Conservation (phyloP, 1,140 invertebrate species). For the Trichomalopsis sarcophagae region DNA sequence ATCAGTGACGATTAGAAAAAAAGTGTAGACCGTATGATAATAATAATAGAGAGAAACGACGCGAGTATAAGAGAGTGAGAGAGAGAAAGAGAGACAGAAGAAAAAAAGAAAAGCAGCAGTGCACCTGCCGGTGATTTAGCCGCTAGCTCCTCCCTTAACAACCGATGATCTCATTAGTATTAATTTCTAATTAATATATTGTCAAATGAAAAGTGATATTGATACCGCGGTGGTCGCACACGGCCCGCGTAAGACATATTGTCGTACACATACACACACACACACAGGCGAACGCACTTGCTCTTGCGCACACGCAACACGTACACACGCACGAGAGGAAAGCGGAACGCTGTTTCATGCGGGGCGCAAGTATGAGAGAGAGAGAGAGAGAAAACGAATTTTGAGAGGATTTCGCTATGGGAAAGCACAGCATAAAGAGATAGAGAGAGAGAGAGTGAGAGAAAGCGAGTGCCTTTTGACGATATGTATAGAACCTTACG, state of each 20-base stretch:
- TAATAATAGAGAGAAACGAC: not conserved
- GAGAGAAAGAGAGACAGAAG: not conserved
- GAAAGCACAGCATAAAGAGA: not conserved
- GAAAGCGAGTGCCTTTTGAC: slow-evolving; percentile 4
- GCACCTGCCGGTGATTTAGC: slow-evolving; percentile 53
- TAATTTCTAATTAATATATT: slow-evolving; percentile 57
- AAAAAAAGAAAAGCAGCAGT: not conserved
- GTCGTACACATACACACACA: not conserved
- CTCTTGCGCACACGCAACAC: not conserved
- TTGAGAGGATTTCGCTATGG: not conserved
- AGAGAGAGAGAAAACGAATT: slow-evolving; percentile 13
- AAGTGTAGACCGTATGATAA: not conserved
- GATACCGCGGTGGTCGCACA: slow-evolving; percentile 29
- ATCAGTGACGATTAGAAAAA: not conserved
- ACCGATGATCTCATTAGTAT: slow-evolving; percentile 68
- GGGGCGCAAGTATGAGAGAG: slow-evolving; percentile 12
- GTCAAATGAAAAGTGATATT: slow-evolving; percentile 48
- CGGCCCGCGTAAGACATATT: not conserved
- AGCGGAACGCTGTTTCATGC: not conserved
- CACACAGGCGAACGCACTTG: too few species aligned
- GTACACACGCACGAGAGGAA: not conserved
- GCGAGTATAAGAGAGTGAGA: too few species aligned
- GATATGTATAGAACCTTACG: not conserved
- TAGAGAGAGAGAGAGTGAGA: slow-evolving; percentile 8
- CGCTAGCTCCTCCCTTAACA: slow-evolving; percentile 55